Evolutionary conservation across 2,797 vertebrate species (phyloP).

Genomic region (Rhincodon typus): DNA sequence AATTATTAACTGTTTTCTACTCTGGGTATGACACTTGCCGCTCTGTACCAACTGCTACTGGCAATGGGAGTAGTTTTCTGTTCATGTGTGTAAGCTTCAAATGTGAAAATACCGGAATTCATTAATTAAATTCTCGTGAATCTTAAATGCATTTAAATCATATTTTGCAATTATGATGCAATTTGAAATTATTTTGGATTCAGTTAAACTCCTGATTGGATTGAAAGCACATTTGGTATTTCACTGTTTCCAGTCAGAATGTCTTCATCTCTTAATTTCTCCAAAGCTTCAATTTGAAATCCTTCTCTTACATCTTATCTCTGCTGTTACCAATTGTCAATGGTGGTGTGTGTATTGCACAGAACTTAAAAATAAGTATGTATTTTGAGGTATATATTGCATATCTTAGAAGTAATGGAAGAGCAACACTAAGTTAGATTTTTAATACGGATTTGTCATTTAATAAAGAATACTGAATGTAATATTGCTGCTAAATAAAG

Average conservation of each 20-base stretch:
- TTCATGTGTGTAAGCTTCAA: background rate
- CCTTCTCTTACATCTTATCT: background rate
- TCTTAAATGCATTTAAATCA: background rate
- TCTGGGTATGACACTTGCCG: background rate
- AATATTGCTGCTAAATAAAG: conserved; percentile 87
- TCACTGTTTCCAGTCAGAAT: background rate
- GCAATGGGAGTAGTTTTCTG: background rate
- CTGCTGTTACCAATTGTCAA: background rate
- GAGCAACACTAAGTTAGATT: conserved; percentile 38
- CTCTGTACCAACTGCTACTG: background rate
- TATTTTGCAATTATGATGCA: background rate
- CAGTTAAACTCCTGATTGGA: background rate
- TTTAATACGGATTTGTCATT: conserved; percentile 58
- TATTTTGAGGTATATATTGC: background rate
- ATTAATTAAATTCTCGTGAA: background rate
- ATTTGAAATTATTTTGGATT: background rate
- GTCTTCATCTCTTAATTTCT: background rate
- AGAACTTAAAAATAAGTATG: background rate
- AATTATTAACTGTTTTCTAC: too few relatives aligned
- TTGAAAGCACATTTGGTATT: background rate
- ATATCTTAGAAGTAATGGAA: background rate
- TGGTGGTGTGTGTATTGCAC: background rate
- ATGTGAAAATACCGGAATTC: background rate
- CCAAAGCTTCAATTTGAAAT: background rate
- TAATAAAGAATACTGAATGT: conserved; percentile 57